These are phyloP conservation scores for Bryconaethiops microstoma DNA, from an alignment of 2,797 vertebrate species.

Conservation along the genomic window DNA sequence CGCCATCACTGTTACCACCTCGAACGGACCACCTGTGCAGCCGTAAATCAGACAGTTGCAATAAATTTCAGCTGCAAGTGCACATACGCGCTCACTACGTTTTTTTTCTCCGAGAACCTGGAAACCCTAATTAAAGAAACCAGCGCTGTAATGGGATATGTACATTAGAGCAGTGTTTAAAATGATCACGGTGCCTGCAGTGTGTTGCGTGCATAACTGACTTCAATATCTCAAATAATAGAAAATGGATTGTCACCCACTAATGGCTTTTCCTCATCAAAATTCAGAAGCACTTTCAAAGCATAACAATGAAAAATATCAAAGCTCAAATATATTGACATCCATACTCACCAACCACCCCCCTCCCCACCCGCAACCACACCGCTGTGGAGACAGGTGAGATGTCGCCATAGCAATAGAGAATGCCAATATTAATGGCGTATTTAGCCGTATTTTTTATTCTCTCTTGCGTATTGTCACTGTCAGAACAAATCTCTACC, in stretches of 20 bases:
- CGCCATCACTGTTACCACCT: neutral
- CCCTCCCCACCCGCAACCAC: conserved; percentile 25
- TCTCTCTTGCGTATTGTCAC: no score
- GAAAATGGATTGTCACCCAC: conserved; percentile 47
- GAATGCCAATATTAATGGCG: conserved; percentile 41
- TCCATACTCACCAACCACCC: conserved; percentile 33
- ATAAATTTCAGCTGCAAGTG: conserved; percentile 5
- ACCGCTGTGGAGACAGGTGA: neutral
- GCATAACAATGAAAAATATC: conserved; percentile 57
- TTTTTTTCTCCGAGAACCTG: neutral
- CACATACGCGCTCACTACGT: neutral
- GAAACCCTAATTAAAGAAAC: conserved; percentile 37
- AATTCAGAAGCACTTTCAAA: conserved; percentile 46
- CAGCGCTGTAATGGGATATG: conserved; percentile 2
- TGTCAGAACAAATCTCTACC: no score
- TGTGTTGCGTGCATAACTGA: conserved; percentile 11
- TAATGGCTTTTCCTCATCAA: conserved; percentile 56
- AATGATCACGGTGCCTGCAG: conserved; percentile 11
- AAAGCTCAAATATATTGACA: conserved; percentile 53
- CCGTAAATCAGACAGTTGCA: conserved; percentile 7
- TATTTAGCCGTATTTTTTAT: neutral
- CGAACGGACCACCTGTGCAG: neutral
- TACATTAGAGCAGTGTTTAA: conserved; percentile 20
- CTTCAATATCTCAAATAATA: conserved; percentile 35
- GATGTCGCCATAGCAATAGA: conserved; percentile 47